A percentile compares a stretch with the other conserved stretches of the same genome.
phyloP scores from a whole-genome alignment of 2,113 vertebrate genomes.

The Anthoscopus minutus region DNA sequence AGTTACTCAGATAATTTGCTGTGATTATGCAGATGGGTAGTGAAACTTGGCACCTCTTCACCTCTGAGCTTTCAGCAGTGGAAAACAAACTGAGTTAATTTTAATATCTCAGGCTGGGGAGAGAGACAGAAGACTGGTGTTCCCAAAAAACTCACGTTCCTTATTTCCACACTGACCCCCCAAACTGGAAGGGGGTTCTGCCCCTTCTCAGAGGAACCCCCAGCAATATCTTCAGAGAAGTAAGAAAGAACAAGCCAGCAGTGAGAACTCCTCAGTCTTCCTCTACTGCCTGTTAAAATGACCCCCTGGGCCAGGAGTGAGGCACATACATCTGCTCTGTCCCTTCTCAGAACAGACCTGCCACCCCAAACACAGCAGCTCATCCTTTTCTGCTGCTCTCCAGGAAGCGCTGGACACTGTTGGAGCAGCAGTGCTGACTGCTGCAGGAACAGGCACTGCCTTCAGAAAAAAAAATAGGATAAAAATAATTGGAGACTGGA shows the following conservation, averaged over 20 bases:
- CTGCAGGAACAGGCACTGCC: not conserved
- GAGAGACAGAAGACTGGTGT: not conserved
- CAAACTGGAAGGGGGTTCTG: not conserved
- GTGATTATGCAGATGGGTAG: constrained; percentile 5
- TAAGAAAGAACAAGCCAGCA: not conserved
- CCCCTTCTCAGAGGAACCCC: not conserved
- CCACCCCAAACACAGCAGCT: not conserved
- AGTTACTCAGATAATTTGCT: constrained; percentile 10
- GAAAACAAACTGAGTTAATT: not conserved
- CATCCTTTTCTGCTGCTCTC: not conserved
- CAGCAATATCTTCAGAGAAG: not conserved
- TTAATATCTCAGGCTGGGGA: not conserved
- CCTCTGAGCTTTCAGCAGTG: not conserved
- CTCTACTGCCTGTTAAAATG: not conserved
- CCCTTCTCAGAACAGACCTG: not conserved
- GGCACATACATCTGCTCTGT: not conserved
- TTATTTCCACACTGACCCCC: not conserved
- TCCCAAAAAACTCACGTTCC: not conserved
- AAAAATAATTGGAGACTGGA: not conserved
- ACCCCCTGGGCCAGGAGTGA: not conserved
- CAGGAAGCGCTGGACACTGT: not conserved
- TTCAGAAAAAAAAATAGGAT: not conserved
- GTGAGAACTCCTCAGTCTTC: not conserved
- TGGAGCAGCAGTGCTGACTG: not conserved
- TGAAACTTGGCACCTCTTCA: constrained; percentile 5